Evolutionary conservation across 2,113 vertebrate species (phyloP).

Genomic region (Caloenas nicobarica): DNA sequence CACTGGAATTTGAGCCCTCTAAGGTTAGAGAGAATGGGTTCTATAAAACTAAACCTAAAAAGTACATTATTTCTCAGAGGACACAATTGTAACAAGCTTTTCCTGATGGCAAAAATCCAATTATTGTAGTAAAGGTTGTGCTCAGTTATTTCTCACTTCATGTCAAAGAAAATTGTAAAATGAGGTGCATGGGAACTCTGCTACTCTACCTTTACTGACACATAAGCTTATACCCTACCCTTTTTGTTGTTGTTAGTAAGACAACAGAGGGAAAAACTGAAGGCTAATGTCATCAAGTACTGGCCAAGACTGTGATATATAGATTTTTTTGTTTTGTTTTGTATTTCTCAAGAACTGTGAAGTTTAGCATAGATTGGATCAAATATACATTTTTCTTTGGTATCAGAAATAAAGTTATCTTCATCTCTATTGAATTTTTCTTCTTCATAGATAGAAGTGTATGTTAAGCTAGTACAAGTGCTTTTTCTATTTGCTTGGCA

Average conservation of each 20-base stretch:
- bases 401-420: slow-evolving; percentile 35
- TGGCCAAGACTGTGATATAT: neutral
- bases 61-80: slow-evolving; percentile 67
- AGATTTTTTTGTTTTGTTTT: neutral
- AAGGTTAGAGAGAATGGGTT: slow-evolving; percentile 61
- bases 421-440: slow-evolving; percentile 48
- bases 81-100: slow-evolving; percentile 54
- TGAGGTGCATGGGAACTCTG: slow-evolving; percentile 33
- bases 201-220: neutral
- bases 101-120: slow-evolving; percentile 72
- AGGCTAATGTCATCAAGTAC: neutral
- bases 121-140: slow-evolving; percentile 62
- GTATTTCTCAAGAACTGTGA: slow-evolving; percentile 5
- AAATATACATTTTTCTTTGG: slow-evolving; percentile 29
- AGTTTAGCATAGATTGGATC: slow-evolving; percentile 36
- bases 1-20: slow-evolving; percentile 12
- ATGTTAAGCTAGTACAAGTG: slow-evolving; percentile 26
- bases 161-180: slow-evolving; percentile 59
- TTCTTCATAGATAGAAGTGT: neutral
- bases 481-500: slow-evolving; percentile 37
- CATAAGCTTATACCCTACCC: neutral
- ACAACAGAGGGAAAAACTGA: slow-evolving; percentile 41
- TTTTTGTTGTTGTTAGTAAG: slow-evolving; percentile 32
- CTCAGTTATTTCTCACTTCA: slow-evolving; percentile 50
- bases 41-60: slow-evolving; percentile 63